Conservation (phyloP, 2,888 invertebrate genomes). For the Ferdinandea cuprea region DNA sequence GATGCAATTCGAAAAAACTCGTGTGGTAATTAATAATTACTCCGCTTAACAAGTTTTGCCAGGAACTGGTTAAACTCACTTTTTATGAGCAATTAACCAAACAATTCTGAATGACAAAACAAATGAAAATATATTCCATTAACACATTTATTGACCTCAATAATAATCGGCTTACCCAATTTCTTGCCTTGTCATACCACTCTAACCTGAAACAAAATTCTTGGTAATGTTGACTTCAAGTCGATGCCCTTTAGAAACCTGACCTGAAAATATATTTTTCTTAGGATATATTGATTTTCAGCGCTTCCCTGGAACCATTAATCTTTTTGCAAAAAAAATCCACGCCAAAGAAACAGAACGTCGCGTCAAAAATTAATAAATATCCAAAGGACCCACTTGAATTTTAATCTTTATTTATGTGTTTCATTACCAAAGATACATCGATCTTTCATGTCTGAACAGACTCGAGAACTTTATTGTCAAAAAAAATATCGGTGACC, state of each 20-base stretch:
- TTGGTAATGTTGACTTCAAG: constrained; percentile 24
- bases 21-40: no score
- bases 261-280: background rate
- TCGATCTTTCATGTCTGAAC: constrained; percentile 9
- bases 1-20: no score
- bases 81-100: constrained; percentile 18
- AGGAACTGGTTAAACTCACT: constrained; percentile 10
- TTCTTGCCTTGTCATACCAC: constrained; percentile 18
- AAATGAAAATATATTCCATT: background rate
- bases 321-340: constrained; percentile 3
- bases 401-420: constrained; percentile 38
- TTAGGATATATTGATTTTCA: background rate
- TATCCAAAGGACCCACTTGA: constrained; percentile 15
- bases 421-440: constrained; percentile 9
- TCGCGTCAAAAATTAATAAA: constrained; percentile 8
- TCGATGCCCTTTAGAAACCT: constrained; percentile 1
- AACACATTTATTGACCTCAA: constrained; percentile 29
- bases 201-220: constrained; percentile 8
- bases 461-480: background rate
- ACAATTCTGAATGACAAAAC: background rate
- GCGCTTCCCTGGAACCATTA: constrained; percentile 2
- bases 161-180: background rate
- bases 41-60: background rate
- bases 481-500: constrained; percentile 38
- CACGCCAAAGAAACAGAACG: background rate